Base-by-base conservation (phyloP, 1,140 invertebrate genomes). In the Drosophila athabasca region DNA sequence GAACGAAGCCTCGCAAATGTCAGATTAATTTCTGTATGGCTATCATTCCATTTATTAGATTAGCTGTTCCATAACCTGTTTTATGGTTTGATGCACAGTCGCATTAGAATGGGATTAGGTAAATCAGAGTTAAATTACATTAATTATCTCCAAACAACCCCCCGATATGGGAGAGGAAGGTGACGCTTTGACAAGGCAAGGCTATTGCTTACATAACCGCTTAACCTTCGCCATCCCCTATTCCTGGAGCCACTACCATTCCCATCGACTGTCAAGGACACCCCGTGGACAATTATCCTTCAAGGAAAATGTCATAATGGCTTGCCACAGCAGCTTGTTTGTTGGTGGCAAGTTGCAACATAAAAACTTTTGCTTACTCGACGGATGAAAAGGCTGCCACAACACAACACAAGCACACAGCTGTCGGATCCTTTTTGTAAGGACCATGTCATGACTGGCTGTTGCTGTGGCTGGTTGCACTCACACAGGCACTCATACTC, bases 211-310 rank as follows among this genome's bases (percentile, higher is more conserved):
- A 29, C 22, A 22, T 22, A 65, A 62, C 41, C 52, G 49, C 35
- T 73, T 82, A 69, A 62, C 79, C 79, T 77, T 79, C 71, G 35
- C 51, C 46, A 52, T 44, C 35, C 55, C 7, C 19, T 39, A 59
- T 59, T 15, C 45, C 22, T 49, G 3, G 7, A 11, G 49, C 65
- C 58, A 51, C 43, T 76, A 53, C 62, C 61, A 67, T 13, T 3
- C 11, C 11, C 35, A 39, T 13, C 11, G 1, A 11, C 35, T 35
- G 46, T 54, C 58, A 80, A 76, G 78, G 78, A 76, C 71, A 50
- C 50, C 60, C 57, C 61, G 49, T 57, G 69, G 60, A 60, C 79
- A 82, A 82, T 78, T 82, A 82, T 82, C 79, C 79, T 82, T 82
- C 55, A 59, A 44, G 53, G 57, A 57, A 74, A 82, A 74, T 83